Evolutionary conservation across 2,888 invertebrate species (phyloP), one percentile per base, ranked within the genome.

Genomic region (Heteropelma amictum): DNA sequence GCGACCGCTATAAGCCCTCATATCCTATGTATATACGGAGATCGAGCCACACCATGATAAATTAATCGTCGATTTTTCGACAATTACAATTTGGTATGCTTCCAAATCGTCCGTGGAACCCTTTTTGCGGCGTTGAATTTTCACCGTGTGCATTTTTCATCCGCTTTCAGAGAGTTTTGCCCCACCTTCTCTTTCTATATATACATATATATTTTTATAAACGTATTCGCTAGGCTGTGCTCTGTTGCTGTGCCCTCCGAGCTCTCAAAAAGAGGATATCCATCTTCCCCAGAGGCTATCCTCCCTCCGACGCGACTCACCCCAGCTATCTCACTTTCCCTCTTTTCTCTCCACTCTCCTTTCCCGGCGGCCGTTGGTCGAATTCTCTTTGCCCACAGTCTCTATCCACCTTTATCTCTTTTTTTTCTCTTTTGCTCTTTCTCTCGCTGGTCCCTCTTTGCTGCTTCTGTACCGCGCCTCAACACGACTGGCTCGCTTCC

Each of bases 1-100:
- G n/a, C n/a, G n/a, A n/a, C 58, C 68, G 54, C 73, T 56, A 49
- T 72, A n/a, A n/a, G n/a, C n/a, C n/a, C n/a, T 21, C 49, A 33
- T 40, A 33, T 17, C n/a, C 38, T 65, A 17, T 38, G 21, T 21
- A 63, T 8, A 14, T 12, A 49, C 23, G 42, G 10, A 65, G 5
- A 6, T 45, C 28, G 56, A 58, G 51, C 63, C 72, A 51, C 60
- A 79, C 76, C 76, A 79, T 86, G 86, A 87, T 86, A 86, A 87
- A 87, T 88, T 88, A 88, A 88, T 87, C 87, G 86, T 86, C 87
- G 86, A 87, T 88, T 87, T 68, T 87, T 85, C 84, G 85, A 85
- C 87, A 86, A 87, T 87, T 87, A 87, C 87, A 86, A 87, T 87
- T 88, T 87, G 86, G 87, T 86, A 86, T 84, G 87, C 87, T 87